Base-by-base conservation (phyloP, 2,888 invertebrate genomes). In the Tethea ocularis region DNA sequence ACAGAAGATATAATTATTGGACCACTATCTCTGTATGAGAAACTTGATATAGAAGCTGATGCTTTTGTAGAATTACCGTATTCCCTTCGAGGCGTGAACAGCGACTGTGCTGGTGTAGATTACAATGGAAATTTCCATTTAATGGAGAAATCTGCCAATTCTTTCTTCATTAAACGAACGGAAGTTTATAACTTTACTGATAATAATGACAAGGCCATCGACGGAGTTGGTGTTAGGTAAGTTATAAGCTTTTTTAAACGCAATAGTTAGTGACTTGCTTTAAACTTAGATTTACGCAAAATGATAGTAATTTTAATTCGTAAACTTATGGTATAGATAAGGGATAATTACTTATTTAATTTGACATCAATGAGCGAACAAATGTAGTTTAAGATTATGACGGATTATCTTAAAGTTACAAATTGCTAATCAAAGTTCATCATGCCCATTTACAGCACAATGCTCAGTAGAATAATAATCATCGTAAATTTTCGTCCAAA, bases 131-230 rank as follows among this genome's bases (percentile, higher is more conserved):
- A 61, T 51, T 87, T 91, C 58, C 51, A 74, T 58, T 71, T 92
- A 26, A 68, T 72, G 59, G 86, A 88, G 61, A 78, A 86, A 68
- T 87, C 83, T 7, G 91, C 90, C 0, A 92, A 88, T 60, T 92
- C 92, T 1, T 90, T 81, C 70, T 92, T 91, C 64, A 82, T 93
- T 23, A 74, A 63, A n/a, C 71, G 69, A 46, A 64, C 70, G 10
- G 80, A 77, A 29, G 61, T 92, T n/a, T 72, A 70, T 23, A 78
- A 81, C 61, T 92, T 91, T 61, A 83, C 79, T 17, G 92, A 93
- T 61, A 88, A 91, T 62, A 89, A 86, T 60, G 86, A 91, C n/a
- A 93, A 93, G 70, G 84, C 88, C 6, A 85, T 89, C 20, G 89
- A 89, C 58, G 86, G 88, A 57, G 86, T 86, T 24, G 75, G 66